Percentiles rank a stretch among this genome's conserved stretches.
Evolutionary conservation across 2,888 invertebrate species (phyloP).

Genomic region (Meloe dianella): DNA sequence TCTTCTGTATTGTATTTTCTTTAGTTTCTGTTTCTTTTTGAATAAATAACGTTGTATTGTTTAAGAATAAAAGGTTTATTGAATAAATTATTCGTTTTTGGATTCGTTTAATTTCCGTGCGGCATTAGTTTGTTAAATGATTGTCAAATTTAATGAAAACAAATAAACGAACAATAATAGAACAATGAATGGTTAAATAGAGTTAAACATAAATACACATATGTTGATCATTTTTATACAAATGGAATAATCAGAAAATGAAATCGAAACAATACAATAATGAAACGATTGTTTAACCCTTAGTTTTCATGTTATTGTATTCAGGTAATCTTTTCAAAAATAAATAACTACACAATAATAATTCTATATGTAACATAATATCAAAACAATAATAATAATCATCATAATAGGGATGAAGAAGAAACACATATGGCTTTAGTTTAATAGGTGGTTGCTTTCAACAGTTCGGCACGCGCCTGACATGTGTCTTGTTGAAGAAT

Average conservation of each 20-base stretch:
- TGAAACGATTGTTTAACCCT: not conserved
- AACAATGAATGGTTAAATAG: slow-evolving; percentile 7
- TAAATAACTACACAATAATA: not conserved
- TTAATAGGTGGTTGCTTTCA: slow-evolving; percentile 21
- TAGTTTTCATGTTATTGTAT: not conserved
- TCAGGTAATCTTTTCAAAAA: not conserved
- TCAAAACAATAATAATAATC: not conserved
- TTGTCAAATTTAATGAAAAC: not conserved
- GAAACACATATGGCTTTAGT: slow-evolving; percentile 20
- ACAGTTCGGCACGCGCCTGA: slow-evolving; percentile 28
- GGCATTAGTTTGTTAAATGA: slow-evolving; percentile 4
- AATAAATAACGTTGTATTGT: no score
- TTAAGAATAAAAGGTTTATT: not conserved
- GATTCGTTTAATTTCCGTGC: not conserved
- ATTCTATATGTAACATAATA: no score
- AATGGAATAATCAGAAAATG: not conserved
- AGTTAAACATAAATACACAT: not conserved
- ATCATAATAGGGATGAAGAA: not conserved
- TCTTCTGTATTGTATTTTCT: no score
- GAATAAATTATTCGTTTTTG: slow-evolving; percentile 3
- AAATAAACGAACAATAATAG: not conserved
- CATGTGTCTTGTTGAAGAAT: slow-evolving; percentile 25
- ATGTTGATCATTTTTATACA: not conserved
- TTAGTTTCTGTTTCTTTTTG: no score
- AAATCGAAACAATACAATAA: not conserved